Evolutionary conservation across 2,797 vertebrate genomes (phyloP), one percentile per base, ranked within the genome.

Genomic region (Gorsachius magnificus): DNA sequence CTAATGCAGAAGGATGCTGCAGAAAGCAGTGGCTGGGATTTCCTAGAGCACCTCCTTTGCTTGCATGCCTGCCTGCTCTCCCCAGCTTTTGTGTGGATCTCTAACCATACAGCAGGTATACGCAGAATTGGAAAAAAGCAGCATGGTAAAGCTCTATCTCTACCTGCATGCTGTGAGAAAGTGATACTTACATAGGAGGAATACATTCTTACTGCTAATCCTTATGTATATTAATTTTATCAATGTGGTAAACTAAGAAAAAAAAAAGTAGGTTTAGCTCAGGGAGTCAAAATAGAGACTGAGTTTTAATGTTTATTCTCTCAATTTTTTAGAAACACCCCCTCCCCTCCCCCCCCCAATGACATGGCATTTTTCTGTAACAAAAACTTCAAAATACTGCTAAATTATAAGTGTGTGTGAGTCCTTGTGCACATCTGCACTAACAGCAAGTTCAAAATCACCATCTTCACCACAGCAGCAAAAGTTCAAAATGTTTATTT

Each of bases 331-430:
- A 12, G 16, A 31, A 53, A 43, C 41, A 43, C 41, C 1, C 4
- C 4, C 36, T 10, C 36, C 36, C 4, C 31, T 11, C 8, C 1
- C 4, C 4, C 4, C 31, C 13, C 8, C 0, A 82, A 25, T 41
- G 24, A 28, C 24, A 5, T 31, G n/a, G 13, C 10, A 17, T 86
- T 91, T 89, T 91, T 31, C 69, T 83, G 17, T 63, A 79, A 57
- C n/a, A 89, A 68, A 66, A 74, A 12, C 17, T 46, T 77, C 15
- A 80, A 72, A 82, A 70, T 50, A 46, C 5, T 74, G 19, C 35
- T 81, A 46, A 77, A 46, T 57, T 43, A 6, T 69, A 64, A 51
- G 35, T 54, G 41, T 26, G 2, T 60, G 4, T 48, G 20, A 60
- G 28, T 77, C 48, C 21, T 69, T 61, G 41, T 70, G 33, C 43